A percentile compares a stretch with the other conserved stretches of the same genome.
These are phyloP conservation scores for Homarus americanus DNA, from an alignment of 1,140 invertebrate genomes.

Conservation along the genomic window DNA sequence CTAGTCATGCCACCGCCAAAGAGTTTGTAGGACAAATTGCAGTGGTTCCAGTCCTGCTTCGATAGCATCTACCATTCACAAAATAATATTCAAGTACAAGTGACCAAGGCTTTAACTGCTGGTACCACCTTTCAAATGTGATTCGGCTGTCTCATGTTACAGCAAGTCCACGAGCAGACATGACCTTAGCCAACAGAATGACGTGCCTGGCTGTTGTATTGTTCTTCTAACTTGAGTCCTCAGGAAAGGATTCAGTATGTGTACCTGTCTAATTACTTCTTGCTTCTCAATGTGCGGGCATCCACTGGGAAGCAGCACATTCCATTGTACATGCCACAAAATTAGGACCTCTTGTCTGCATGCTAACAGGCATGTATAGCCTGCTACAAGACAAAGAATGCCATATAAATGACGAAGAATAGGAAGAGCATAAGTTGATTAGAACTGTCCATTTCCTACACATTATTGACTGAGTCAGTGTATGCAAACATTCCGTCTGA, in stretches of 20 bases:
- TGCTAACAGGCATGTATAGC: constrained; percentile 12
- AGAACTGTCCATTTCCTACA: constrained; percentile 23
- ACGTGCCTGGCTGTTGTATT: constrained; percentile 61
- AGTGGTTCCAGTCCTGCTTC: constrained; percentile 57
- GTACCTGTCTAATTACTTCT: constrained; percentile 61
- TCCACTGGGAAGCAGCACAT: constrained; percentile 69
- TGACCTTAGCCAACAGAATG: constrained; percentile 49
- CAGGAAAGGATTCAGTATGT: constrained; percentile 55
- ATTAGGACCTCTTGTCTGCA: constrained; percentile 39
- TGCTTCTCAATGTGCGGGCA: constrained; percentile 62
- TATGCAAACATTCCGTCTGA: constrained; percentile 71
- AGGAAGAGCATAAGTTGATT: neutral
- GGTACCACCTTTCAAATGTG: constrained; percentile 54
- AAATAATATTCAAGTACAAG: constrained; percentile 62
- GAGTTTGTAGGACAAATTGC: constrained; percentile 67
- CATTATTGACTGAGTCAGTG: constrained; percentile 63
- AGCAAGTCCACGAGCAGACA: constrained; percentile 50
- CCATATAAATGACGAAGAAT: neutral
- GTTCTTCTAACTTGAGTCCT: constrained; percentile 53
- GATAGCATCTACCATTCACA: constrained; percentile 64
- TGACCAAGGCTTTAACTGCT: constrained; percentile 63
- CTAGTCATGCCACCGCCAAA: constrained; percentile 72
- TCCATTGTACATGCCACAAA: constrained; percentile 68
- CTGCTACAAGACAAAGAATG: constrained; percentile 19
- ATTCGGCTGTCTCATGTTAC: constrained; percentile 49